Evolutionary conservation across 2,797 vertebrate species (phyloP), one percentile per base, ranked within the genome.

Genomic region (Octomys mimax): DNA sequence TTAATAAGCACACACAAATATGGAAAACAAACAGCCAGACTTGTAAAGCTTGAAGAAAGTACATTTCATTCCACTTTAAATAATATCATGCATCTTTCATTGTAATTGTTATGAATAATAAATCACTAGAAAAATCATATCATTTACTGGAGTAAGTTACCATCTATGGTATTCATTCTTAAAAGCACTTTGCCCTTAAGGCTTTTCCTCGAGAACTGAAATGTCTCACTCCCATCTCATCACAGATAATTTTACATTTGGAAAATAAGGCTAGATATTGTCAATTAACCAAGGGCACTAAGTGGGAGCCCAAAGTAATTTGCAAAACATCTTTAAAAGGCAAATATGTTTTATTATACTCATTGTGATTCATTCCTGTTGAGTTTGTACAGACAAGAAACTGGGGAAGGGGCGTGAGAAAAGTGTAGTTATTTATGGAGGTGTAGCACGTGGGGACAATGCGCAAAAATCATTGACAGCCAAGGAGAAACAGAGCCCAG

Each of bases 1-100:
- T 21, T 66, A 95, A 78, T 95, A 97, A 83, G 87, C 73, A 85
- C 73, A 78, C 0, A 26, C 22, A 71, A 97, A 96, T 90, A 87
- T 46, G 33, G 73, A 92, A 80, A 0, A 0, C n/a, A 93, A 93
- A 33, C 84, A 97, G 89, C 94, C 92, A 62, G 28, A 80, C 82
- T 85, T 94, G 36, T 54, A 87, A 83, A 92, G 33, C 59, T 71
- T 87, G 16, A 4, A 7, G 52, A 71, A 33, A 1, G 10, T 9
- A 64, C 59, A 61, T 59, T 94, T 33, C 3, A 19, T 96, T 87
- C 36, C 82, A 73, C 39, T 79, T 70, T 91, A 91, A 78, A 78
- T 86, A 94, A 80, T 83, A 31, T 22, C 13, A 4, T 88, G 84
- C 73, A 92, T 97, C 5, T 0, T 94, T 96, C 95, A 86, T 66